Evolutionary conservation across 1,140 invertebrate genomes (phyloP).

Genomic region (Drosophila kanapiae): DNA sequence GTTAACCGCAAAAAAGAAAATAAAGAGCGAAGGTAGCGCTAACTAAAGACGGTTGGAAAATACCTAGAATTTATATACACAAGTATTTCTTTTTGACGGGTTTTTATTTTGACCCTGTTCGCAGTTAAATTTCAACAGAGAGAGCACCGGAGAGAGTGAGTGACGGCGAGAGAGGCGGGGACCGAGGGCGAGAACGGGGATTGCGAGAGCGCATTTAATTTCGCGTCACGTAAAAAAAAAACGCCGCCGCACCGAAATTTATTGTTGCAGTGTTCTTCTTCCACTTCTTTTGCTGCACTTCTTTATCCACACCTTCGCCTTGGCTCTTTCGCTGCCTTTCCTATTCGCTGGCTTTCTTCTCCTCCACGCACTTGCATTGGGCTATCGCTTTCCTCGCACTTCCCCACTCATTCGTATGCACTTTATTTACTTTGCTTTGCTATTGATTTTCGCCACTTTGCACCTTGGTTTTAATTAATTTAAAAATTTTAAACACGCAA

Average conservation of each 20-base stretch:
- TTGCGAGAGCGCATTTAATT: constrained; percentile 63
- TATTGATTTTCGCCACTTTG: constrained; percentile 75
- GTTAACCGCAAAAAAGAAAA: constrained; percentile 61
- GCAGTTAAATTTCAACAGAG: constrained; percentile 50
- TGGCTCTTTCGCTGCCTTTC: constrained; percentile 23
- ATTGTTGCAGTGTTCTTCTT: constrained; percentile 37
- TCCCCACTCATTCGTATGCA: constrained; percentile 60
- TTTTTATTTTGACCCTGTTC: constrained; percentile 80
- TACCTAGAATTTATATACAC: constrained; percentile 67
- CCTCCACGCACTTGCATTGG: constrained; percentile 44
- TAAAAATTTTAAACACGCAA: constrained; percentile 2
- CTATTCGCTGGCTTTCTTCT: constrained; percentile 28
- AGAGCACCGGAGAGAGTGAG: constrained; percentile 12
- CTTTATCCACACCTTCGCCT: constrained; percentile 18
- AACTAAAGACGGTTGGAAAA: constrained; percentile 48
- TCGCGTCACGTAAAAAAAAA: constrained; percentile 69
- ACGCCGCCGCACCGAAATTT: constrained; percentile 35
- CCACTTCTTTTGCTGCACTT: constrained; percentile 26
- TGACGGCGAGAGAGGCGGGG: constrained; percentile 3
- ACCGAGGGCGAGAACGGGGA: constrained; percentile 1
- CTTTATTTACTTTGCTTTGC: constrained; percentile 80
- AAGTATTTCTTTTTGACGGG: constrained; percentile 36
- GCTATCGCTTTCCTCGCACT: constrained; percentile 24
- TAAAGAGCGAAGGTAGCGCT: constrained; percentile 21
- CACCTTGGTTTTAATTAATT: constrained; percentile 18